Conservation (phyloP, 2,113 vertebrate species). For the Rhadina sibilatrix region DNA sequence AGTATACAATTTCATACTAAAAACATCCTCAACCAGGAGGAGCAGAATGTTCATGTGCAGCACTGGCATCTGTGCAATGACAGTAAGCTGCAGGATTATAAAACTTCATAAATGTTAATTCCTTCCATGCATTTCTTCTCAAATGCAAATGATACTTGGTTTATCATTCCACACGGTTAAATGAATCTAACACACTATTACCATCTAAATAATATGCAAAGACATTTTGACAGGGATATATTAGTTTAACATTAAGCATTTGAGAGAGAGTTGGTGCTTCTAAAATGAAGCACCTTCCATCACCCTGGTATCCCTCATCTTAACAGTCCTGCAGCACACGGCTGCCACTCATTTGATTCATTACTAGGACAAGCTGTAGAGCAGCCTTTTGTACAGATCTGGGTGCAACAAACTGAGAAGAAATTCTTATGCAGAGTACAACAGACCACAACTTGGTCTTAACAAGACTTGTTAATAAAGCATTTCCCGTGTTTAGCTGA, state of each 20-base stretch:
- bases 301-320: not conserved
- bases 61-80: not conserved
- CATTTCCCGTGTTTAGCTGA: not conserved
- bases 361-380: not conserved
- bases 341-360: not conserved
- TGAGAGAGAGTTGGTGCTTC: not conserved
- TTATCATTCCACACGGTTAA: slow-evolving; percentile 28
- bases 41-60: not conserved
- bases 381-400: not conserved
- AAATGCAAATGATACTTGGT: slow-evolving; percentile 43
- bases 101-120: slow-evolving; percentile 56
- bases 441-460: not conserved
- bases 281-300: not conserved
- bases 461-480: not conserved
- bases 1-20: not conserved
- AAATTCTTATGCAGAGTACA: not conserved
- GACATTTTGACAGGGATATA: slow-evolving; percentile 40
- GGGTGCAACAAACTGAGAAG: not conserved
- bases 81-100: slow-evolving; percentile 31
- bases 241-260: not conserved
- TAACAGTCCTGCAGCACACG: not conserved
- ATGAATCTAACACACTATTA: slow-evolving; percentile 35
- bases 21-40: not conserved
- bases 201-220: slow-evolving; percentile 47
- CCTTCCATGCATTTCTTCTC: slow-evolving; percentile 50